phyloP scores from a whole-genome alignment of 2,797 vertebrate species.

The Sebastes hubbsi region DNA sequence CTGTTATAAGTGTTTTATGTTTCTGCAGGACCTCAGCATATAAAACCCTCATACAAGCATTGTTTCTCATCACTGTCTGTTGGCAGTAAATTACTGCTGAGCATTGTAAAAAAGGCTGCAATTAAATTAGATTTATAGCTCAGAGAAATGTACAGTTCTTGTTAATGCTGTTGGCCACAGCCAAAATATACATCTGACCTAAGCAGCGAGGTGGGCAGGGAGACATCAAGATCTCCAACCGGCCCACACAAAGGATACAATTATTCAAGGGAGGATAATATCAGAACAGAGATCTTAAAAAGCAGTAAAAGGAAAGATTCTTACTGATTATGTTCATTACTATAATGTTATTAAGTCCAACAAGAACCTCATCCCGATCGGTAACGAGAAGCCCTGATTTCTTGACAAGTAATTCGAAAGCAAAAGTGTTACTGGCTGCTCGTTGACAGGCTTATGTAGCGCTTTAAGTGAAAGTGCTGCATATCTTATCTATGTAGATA shows the following conservation, averaged over 20 bases:
- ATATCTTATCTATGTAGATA: conserved; percentile 20
- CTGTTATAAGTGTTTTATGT: background rate
- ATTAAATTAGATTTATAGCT: conserved; percentile 76
- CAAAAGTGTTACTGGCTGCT: background rate
- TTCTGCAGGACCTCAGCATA: background rate
- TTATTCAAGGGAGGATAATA: background rate
- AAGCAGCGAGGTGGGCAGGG: conserved; percentile 20
- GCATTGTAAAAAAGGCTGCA: conserved; percentile 32
- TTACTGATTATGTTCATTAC: background rate
- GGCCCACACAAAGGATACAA: conserved; percentile 3
- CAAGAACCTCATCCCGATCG: background rate
- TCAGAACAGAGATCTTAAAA: background rate
- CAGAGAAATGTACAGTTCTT: conserved; percentile 48
- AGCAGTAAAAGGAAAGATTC: background rate
- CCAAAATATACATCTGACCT: conserved; percentile 67
- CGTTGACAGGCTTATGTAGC: background rate
- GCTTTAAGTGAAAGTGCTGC: background rate
- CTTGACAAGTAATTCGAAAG: background rate
- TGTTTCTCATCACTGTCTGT: conserved; percentile 33
- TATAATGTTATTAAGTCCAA: background rate
- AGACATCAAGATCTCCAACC: conserved; percentile 25
- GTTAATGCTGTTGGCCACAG: conserved; percentile 17
- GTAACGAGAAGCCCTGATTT: background rate
- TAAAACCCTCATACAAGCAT: conserved; percentile 8
- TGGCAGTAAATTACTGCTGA: conserved; percentile 35